Conservation (phyloP, 1,140 invertebrate species). For the Drosophila orena region DNA sequence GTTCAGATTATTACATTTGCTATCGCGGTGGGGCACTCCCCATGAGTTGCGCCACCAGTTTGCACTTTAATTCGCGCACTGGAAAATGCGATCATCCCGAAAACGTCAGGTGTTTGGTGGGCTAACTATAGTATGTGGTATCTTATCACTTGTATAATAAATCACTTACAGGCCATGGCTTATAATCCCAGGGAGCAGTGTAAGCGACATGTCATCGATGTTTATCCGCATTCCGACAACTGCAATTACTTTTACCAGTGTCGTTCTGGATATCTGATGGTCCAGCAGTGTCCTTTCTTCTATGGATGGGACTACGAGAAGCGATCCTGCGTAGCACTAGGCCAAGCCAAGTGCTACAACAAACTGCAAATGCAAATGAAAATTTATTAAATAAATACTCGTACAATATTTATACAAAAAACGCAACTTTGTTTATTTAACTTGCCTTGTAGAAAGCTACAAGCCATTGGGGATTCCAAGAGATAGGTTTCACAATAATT, state of each 20-base stretch:
- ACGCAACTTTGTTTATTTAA: neutral
- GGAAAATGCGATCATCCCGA: conserved; percentile 76
- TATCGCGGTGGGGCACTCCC: conserved; percentile 61
- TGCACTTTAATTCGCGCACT: conserved; percentile 70
- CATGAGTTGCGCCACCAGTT: conserved; percentile 63
- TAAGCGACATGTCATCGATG: conserved; percentile 58
- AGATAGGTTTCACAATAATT: too few relatives aligned
- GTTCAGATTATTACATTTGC: conserved; percentile 76
- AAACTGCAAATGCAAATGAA: conserved; percentile 15
- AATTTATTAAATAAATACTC: conserved; percentile 9
- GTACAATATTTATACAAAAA: neutral
- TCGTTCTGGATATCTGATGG: conserved; percentile 60
- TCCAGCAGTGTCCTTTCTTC: conserved; percentile 77
- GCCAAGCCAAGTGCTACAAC: conserved; percentile 67
- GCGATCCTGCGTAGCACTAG: conserved; percentile 60
- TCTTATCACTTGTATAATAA: neutral
- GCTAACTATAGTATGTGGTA: neutral
- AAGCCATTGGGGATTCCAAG: too few relatives aligned
- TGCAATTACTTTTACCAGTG: conserved; percentile 81
- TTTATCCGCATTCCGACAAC: conserved; percentile 74
- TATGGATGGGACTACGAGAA: conserved; percentile 76
- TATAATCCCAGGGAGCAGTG: conserved; percentile 66
- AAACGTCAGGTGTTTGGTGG: conserved; percentile 69
- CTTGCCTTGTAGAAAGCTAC: too few relatives aligned
- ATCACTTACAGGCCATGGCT: conserved; percentile 33